phyloP scores from a whole-genome alignment of 2,797 vertebrate genomes.

The Rhabdomys pumilio region DNA sequence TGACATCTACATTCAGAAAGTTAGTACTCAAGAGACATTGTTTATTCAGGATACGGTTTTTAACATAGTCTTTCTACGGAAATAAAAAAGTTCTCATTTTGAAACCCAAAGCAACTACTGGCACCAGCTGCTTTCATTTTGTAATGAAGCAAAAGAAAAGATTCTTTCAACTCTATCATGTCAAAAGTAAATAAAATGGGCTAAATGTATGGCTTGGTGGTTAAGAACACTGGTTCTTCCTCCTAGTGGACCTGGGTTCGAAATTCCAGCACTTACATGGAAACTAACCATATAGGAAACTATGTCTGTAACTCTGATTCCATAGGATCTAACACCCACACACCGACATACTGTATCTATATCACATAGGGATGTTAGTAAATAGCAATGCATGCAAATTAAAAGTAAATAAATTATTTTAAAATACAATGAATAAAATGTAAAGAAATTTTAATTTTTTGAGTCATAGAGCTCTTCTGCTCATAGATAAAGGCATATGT shows the following conservation, averaged over 20 bases:
- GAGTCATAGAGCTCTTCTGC: neutral
- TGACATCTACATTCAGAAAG: neutral
- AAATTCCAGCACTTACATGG: too few relatives aligned
- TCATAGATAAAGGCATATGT: neutral
- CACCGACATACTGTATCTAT: too few relatives aligned
- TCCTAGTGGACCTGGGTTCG: too few relatives aligned
- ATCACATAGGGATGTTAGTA: too few relatives aligned
- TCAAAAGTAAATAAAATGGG: neutral
- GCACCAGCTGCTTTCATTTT: neutral
- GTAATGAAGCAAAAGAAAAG: conserved; percentile 11
- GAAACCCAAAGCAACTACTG: neutral
- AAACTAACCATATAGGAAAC: too few relatives aligned
- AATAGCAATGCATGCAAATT: too few relatives aligned
- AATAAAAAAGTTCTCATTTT: neutral
- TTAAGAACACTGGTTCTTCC: too few relatives aligned
- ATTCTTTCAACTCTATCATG: neutral
- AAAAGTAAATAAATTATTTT: too few relatives aligned
- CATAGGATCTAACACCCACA: too few relatives aligned
- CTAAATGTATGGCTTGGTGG: too few relatives aligned
- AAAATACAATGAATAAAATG: neutral
- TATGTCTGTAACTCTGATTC: too few relatives aligned
- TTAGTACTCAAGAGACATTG: neutral
- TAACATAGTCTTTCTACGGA: conserved; percentile 22
- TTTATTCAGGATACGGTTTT: neutral
- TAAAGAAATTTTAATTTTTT: conserved; percentile 17